Evolutionary conservation across 2,888 invertebrate genomes (phyloP).

Genomic region (Panzeria rudis): DNA sequence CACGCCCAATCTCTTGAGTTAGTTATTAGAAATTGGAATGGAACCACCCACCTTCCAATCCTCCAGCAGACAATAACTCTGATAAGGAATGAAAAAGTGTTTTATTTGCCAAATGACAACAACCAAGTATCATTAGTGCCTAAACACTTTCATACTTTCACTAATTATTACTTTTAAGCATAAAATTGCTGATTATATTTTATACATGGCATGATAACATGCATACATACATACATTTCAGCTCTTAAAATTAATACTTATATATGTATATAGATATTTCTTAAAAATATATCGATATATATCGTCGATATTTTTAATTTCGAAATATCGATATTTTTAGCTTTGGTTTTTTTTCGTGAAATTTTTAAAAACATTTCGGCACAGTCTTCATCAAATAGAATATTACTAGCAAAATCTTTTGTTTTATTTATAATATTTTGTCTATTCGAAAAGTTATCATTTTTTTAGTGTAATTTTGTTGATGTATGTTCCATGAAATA

Average conservation of each 20-base stretch:
- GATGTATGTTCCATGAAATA: no score
- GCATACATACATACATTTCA: background rate
- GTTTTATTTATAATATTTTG: no score
- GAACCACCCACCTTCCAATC: background rate
- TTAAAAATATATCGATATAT: no score
- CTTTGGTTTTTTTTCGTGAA: no score
- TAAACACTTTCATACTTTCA: background rate
- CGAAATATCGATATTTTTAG: no score
- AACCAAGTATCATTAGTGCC: background rate
- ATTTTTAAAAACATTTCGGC: no score
- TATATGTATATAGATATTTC: no score
- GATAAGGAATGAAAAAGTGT: conserved; percentile 31
- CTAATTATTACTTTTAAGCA: conserved; percentile 18
- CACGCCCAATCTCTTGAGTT: background rate
- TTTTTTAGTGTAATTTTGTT: no score
- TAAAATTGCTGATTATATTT: conserved; percentile 43
- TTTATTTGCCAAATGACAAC: conserved; percentile 15
- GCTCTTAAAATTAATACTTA: background rate
- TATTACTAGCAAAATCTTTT: no score
- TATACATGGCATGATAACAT: conserved; percentile 17
- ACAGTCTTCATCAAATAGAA: no score
- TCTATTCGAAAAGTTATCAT: no score
- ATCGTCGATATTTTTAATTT: no score
- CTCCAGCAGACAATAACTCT: background rate
- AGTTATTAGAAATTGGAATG: conserved; percentile 8